Conservation (phyloP, 2,113 vertebrate species). For the Rafetus swinhoei region DNA sequence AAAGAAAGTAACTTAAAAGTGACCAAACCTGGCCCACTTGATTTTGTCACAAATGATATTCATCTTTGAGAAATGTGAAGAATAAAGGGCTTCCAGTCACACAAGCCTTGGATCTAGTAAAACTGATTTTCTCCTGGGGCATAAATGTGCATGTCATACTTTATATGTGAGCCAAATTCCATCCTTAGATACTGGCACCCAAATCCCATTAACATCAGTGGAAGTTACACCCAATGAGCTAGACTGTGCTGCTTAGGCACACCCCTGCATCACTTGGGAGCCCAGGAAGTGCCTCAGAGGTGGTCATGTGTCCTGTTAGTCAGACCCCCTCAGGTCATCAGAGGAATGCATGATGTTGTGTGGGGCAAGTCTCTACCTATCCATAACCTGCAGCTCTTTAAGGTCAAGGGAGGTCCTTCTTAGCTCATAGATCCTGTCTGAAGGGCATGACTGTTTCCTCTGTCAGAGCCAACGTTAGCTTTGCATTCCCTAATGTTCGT, state of each 20-base stretch:
- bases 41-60: slow-evolving; percentile 7
- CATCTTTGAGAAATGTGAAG: slow-evolving; percentile 45
- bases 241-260: slow-evolving; percentile 63
- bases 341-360: background rate
- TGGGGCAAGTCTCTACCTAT: slow-evolving; percentile 23
- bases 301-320: slow-evolving; percentile 22
- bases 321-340: slow-evolving; percentile 15
- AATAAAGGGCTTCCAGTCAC: slow-evolving; percentile 35
- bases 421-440: background rate
- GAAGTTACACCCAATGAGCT: slow-evolving; percentile 48
- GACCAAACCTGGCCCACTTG: background rate
- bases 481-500: background rate
- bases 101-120: slow-evolving; percentile 29
- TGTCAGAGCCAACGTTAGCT: background rate
- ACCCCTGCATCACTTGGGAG: slow-evolving; percentile 6
- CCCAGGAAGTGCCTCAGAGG: slow-evolving; percentile 36
- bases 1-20: slow-evolving; percentile 31
- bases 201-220: slow-evolving; percentile 63
- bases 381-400: background rate
- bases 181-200: slow-evolving; percentile 62
- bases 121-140: slow-evolving; percentile 68
- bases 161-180: slow-evolving; percentile 71
- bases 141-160: slow-evolving; percentile 67
- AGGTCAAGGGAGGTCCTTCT: slow-evolving; percentile 3
- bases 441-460: background rate